Evolutionary conservation across 2,113 vertebrate genomes (phyloP), one percentile per base, ranked within the genome.

Genomic region (Vimba vimba): DNA sequence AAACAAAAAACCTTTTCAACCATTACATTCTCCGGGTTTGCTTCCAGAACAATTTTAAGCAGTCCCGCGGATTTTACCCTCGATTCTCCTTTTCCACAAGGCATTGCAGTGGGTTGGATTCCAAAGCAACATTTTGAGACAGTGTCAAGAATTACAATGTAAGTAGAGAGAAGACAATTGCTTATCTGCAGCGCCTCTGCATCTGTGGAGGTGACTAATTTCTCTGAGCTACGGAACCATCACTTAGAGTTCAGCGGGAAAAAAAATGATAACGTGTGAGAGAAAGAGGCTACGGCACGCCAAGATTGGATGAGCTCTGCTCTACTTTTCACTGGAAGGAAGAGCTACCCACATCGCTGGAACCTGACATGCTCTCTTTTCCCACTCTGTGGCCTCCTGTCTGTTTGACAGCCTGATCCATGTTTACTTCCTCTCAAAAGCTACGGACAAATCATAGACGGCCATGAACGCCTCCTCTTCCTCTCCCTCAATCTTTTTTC

Each of bases 201-300:
- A 87, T 87, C 82, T 75, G 77, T 75, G 87, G 39, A 87, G 89
- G 91, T 92, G 93, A 92, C 92, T 93, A 94, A 95, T 94, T 94
- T 94, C 94, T 94, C 92, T 27, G 89, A 93, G 93, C 94, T 89
- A 92, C 93, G 93, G 90, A 93, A 89, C 88, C 87, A 80, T 87
- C 23, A 3, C 68, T 77, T 64, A 78, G 90, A 60, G 86, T 88
- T 90, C 60, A 81, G 81, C 84, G 84, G 86, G 91, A 47, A 27
- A 68, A 91, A 45, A 82, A 81, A 71, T 43, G 43, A 62, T 77
- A 83, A 74, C 3, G 52, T 45, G 83, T 78, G 23, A 85, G 90
- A 47, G 85, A 86, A 77, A 90, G 87, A 85, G 75, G n/a, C n/a
- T n/a, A n/a, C n/a, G n/a, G 77, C 59, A 66, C 1, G 23, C 11